Conservation (phyloP, 2,113 vertebrate species). For the Toxostoma redivivum region DNA sequence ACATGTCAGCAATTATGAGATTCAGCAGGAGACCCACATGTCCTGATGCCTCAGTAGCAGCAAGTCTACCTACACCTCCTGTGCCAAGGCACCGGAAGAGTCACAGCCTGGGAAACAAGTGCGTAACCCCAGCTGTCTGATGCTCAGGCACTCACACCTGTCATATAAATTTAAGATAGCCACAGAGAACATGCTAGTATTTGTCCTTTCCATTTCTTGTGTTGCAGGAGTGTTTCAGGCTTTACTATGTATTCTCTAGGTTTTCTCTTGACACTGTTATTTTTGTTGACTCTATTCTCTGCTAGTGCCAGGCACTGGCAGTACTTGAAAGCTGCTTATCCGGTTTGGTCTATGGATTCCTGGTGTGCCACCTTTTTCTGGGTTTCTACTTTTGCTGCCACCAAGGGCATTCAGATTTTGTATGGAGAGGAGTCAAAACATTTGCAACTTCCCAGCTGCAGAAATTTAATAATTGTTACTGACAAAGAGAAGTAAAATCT, state of each 20-base stretch:
- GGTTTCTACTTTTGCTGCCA: background rate
- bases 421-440: background rate
- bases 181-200: background rate
- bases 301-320: background rate
- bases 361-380: background rate
- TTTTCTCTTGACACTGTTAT: background rate
- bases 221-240: background rate
- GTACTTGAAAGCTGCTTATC: background rate
- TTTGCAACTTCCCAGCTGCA: background rate
- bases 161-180: background rate
- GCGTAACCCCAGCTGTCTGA: conserved; percentile 37
- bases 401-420: background rate
- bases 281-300: background rate
- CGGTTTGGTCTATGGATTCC: background rate
- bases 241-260: background rate
- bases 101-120: conserved; percentile 97
- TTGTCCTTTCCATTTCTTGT: background rate
- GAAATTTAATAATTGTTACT: background rate
- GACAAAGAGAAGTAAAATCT: background rate
- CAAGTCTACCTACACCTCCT: conserved; percentile 84
- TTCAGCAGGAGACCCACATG: conserved; percentile 90
- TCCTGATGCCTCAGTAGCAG: conserved; percentile 88
- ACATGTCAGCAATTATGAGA: conserved; percentile 76
- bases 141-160: background rate
- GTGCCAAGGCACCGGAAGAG: conserved; percentile 94